Conservation (phyloP, 2,797 vertebrate species). For the Rhinophrynus dorsalis region DNA sequence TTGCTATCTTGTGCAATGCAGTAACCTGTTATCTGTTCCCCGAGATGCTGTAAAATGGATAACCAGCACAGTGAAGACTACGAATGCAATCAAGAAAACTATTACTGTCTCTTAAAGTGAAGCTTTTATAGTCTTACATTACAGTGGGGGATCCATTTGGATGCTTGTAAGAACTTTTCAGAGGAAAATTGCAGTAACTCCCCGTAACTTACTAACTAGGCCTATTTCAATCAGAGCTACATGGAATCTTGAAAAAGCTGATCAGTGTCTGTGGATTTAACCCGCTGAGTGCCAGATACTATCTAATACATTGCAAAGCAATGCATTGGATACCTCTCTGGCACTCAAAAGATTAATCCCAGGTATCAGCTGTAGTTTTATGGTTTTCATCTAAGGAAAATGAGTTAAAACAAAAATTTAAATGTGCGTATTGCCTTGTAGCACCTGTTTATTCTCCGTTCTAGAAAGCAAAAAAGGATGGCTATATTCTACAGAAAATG, state of each 20-base stretch:
- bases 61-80: slow-evolving; percentile 29
- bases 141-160: slow-evolving; percentile 43
- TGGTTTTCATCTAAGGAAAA: neutral
- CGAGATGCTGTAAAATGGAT: slow-evolving; percentile 35
- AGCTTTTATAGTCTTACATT: slow-evolving; percentile 41
- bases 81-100: slow-evolving; percentile 44
- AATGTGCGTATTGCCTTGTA: neutral
- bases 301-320: too few species aligned
- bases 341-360: too few species aligned
- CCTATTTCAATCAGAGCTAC: slow-evolving; percentile 14
- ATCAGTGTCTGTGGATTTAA: slow-evolving; percentile 14
- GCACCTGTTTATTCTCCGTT: neutral
- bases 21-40: slow-evolving; percentile 37
- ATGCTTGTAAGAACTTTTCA: slow-evolving; percentile 25
- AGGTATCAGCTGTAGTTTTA: neutral
- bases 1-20: slow-evolving; percentile 17
- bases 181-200: slow-evolving; percentile 36
- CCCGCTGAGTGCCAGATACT: too few species aligned
- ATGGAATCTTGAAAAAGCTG: slow-evolving; percentile 13
- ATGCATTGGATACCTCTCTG: too few species aligned
- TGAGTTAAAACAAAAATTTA: neutral
- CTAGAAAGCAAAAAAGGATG: too few species aligned
- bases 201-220: slow-evolving; percentile 31
- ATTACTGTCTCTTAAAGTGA: slow-evolving; percentile 26
- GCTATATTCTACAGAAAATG: too few species aligned